Base-by-base conservation (phyloP, 2,113 vertebrate species). In the Ctenomys sociabilis region DNA sequence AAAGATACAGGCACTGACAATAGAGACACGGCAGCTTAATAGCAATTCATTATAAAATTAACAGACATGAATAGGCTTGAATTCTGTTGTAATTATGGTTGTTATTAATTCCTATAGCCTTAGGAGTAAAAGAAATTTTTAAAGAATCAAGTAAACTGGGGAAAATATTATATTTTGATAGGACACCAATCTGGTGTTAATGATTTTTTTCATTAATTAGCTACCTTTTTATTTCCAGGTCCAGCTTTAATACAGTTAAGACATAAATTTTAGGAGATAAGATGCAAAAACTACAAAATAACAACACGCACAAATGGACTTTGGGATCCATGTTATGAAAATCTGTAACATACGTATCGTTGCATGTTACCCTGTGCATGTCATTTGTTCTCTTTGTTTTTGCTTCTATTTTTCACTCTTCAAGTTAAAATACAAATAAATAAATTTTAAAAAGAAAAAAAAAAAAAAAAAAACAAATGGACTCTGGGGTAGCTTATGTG, bases 161-260 rank as follows among this genome's bases (percentile, higher is more conserved):
- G 78, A 24, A 89, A 95, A 66, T 57, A 87, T 66, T 92, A 49
- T n/a, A 68, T 72, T 77, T 96, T 86, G 54, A 84, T 26, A 87
- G 45, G 11, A 91, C 5, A 83, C 12, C 45, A 88, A 85, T 59
- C 70, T 61, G 78, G 24, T 40, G 7, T 30, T 83, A 59, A 13
- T 89, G n/a, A 75, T 70, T 54, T 90, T 77, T 70, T 54, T 90
- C 63, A 45, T 83, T 17, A 52, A 63, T 63, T 85, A 88, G 75
- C 32, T 10, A 59, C 37, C 66, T 35, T 78, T 85, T 95, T 37
- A 73, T 30, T 68, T 22, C 28, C 54, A 93, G 83, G 14, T 43
- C 16, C 63, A 96, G 12, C 82, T 30, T 91, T 57, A 40, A 45
- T 40, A 82, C 16, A 90, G 49, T 30, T 87, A 78, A 85, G 26